A percentile compares a stretch with the other conserved stretches of the same genome.
phyloP scores from a whole-genome alignment of 2,797 vertebrate species.

The Halcyon smyrnensis region DNA sequence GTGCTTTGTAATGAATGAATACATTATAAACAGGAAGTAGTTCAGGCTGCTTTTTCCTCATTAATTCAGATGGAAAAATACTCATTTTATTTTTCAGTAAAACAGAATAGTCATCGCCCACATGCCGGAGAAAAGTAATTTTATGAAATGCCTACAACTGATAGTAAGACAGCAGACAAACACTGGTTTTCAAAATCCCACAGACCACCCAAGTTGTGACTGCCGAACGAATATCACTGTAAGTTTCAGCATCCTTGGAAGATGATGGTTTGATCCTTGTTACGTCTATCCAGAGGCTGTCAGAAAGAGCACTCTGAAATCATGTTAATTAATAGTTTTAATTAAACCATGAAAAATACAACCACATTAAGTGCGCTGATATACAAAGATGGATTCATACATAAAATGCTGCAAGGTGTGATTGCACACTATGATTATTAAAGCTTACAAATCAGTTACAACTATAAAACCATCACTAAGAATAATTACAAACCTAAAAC shows the following conservation, averaged over 20 bases:
- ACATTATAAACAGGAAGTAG: neutral
- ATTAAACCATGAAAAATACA: conserved; percentile 24
- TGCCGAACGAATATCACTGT: neutral
- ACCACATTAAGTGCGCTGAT: neutral
- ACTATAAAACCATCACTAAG: neutral
- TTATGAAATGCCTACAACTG: neutral
- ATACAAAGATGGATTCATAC: neutral
- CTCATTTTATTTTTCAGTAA: neutral
- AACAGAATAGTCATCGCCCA: neutral
- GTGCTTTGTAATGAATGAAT: neutral
- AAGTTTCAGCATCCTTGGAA: neutral
- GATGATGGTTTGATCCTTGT: neutral
- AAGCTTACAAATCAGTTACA: conserved; percentile 31
- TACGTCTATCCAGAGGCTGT: neutral
- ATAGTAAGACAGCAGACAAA: neutral
- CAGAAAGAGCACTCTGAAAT: neutral
- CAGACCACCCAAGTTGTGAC: neutral
- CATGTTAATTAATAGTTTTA: conserved; percentile 27
- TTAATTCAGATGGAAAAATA: neutral
- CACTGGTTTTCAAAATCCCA: neutral
- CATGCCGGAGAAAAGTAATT: neutral
- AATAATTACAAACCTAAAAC: neutral
- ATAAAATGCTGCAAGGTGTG: conserved; percentile 3
- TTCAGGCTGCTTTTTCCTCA: neutral
- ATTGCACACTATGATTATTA: neutral